A percentile compares a stretch with the other conserved stretches of the same genome.
Conservation (phyloP, 2,888 invertebrate genomes). For the Dioctria rufipes region DNA sequence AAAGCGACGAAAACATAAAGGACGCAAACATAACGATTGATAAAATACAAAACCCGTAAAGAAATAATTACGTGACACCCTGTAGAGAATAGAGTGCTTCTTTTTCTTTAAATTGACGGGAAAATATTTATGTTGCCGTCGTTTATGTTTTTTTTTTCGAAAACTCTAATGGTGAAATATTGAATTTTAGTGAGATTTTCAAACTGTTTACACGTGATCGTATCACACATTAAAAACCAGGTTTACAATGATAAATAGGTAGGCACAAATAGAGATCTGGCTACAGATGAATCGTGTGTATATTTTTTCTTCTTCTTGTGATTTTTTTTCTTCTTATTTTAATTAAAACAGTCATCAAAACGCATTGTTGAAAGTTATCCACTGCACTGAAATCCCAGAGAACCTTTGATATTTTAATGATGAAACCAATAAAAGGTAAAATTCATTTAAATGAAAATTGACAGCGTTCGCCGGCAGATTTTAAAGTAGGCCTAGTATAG, state of each 20-base stretch:
- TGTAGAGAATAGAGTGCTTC: slow-evolving; percentile 12
- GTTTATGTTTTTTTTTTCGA: not conserved
- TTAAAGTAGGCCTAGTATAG: too few species aligned
- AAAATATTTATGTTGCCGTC: slow-evolving; percentile 29
- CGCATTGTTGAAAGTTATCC: slow-evolving; percentile 27
- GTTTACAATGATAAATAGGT: not conserved
- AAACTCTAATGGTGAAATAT: slow-evolving; percentile 35
- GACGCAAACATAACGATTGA: slow-evolving; percentile 1
- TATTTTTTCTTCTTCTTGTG: too few species aligned
- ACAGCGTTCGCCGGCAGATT: not conserved
- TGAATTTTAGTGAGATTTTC: not conserved
- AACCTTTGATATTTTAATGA: slow-evolving; percentile 34
- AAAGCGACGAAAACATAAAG: slow-evolving; percentile 38
- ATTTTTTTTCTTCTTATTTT: not conserved
- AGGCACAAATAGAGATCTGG: too few species aligned
- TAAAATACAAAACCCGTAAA: slow-evolving; percentile 37
- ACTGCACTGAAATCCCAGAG: not conserved
- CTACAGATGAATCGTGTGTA: too few species aligned
- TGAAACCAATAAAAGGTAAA: slow-evolving; percentile 16
- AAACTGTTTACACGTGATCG: not conserved
- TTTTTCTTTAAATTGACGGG: not conserved
- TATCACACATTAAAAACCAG: not conserved
- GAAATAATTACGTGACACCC: slow-evolving; percentile 40
- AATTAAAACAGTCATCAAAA: slow-evolving; percentile 45
- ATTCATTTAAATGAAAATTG: slow-evolving; percentile 18